Percentiles rank a stretch among this genome's conserved stretches.
Conservation (phyloP, 92 coral and sea anemone species). For the Epizoanthus scotinus region DNA sequence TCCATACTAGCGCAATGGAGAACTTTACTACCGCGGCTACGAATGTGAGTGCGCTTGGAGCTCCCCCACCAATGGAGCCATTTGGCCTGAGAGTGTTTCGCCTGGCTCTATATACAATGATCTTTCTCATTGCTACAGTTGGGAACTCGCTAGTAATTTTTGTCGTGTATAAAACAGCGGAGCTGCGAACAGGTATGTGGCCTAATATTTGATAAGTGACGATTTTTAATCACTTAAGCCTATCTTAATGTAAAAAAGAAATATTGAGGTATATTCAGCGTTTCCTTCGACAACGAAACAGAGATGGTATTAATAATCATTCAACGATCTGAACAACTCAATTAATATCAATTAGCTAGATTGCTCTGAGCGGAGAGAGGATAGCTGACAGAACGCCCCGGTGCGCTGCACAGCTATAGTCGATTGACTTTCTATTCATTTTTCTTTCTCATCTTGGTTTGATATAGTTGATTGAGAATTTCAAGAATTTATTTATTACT, state of each 20-base stretch:
- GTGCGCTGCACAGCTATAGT: not conserved
- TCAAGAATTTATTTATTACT: constrained; percentile 6
- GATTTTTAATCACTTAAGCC: constrained; percentile 9
- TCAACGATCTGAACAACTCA: constrained; percentile 30
- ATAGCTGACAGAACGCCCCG: not conserved
- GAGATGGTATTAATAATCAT: constrained; percentile 17
- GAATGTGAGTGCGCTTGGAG: constrained; percentile 5
- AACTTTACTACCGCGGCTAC: constrained; percentile 7
- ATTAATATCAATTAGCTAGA: constrained; percentile 24
- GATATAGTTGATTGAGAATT: not conserved
- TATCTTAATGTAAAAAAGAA: constrained; percentile 1
- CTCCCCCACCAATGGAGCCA: constrained; percentile 57
- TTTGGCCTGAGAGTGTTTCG: constrained; percentile 83
- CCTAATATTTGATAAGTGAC: not conserved
- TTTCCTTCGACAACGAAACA: not conserved
- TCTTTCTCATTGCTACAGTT: constrained; percentile 85
- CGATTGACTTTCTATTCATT: not conserved
- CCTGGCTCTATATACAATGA: constrained; percentile 73
- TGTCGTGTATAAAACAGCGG: constrained; percentile 94
- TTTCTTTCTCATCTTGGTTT: constrained; percentile 13
- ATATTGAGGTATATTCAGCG: not conserved
- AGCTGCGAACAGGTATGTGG: constrained; percentile 83
- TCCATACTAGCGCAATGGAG: not conserved
- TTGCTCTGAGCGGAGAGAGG: not conserved
- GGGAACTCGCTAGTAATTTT: constrained; percentile 92